These are phyloP conservation scores for Drosophila chauvacae DNA, from an alignment of 1,140 invertebrate species.

Conservation along the genomic window DNA sequence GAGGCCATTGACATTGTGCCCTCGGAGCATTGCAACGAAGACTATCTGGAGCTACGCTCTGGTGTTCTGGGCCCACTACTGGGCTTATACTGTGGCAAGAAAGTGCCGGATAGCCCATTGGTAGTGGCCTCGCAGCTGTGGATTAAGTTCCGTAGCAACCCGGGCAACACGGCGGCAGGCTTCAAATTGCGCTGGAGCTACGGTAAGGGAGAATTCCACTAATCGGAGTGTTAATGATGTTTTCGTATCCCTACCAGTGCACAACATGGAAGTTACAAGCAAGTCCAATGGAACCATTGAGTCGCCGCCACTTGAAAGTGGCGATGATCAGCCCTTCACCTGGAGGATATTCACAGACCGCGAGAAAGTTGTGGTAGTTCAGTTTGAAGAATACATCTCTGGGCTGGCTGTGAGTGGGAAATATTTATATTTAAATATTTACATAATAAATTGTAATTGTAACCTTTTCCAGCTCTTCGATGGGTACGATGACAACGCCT, in stretches of 20 bases:
- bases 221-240: background rate
- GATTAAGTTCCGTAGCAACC: constrained; percentile 92
- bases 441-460: background rate
- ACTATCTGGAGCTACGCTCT: constrained; percentile 93
- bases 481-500: constrained; percentile 89
- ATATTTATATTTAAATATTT: background rate
- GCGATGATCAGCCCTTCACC: constrained; percentile 57
- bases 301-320: constrained; percentile 87
- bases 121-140: constrained; percentile 87
- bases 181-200: constrained; percentile 91
- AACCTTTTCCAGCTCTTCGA: constrained; percentile 85
- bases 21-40: constrained; percentile 91
- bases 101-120: constrained; percentile 86
- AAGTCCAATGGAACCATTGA: constrained; percentile 87
- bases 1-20: constrained; percentile 87
- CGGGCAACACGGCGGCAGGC: constrained; percentile 87
- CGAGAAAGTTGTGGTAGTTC: constrained; percentile 30
- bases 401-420: constrained; percentile 59
- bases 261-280: constrained; percentile 54
- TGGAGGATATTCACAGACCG: constrained; percentile 67
- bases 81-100: constrained; percentile 89
- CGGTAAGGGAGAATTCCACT: constrained; percentile 81
- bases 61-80: constrained; percentile 87
- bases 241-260: constrained; percentile 34
- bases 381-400: constrained; percentile 63